Evolutionary conservation across 1,140 invertebrate genomes (phyloP).

Genomic region (Zophobas morio): DNA sequence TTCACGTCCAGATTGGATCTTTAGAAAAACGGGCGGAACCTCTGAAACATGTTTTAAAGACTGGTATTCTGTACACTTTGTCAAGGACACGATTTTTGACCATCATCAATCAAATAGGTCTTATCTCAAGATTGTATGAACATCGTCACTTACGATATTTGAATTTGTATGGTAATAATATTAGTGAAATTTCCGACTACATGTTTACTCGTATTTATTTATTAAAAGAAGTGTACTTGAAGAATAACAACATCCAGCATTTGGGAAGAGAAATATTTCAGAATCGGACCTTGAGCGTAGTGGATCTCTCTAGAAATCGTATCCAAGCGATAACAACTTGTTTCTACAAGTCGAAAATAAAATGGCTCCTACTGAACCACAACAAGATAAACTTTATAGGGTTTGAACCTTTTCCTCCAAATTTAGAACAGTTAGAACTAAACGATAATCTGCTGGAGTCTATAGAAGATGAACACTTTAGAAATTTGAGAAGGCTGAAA

Average conservation of each 20-base stretch:
- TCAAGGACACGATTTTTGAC: not conserved
- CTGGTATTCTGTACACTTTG: not conserved
- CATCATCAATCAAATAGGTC: conserved; percentile 1
- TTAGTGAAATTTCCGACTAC: not conserved
- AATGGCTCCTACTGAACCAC: conserved; percentile 1
- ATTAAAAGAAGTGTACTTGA: conserved; percentile 2
- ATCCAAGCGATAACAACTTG: conserved; percentile 3
- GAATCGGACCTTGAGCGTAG: not conserved
- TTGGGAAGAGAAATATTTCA: conserved; percentile 4
- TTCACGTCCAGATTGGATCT: not conserved
- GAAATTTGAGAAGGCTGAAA: conserved; percentile 5
- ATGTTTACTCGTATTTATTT: not conserved
- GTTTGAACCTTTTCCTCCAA: not conserved
- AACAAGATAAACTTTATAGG: conserved; percentile 6
- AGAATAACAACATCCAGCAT: conserved; percentile 9
- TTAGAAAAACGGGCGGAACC: not conserved
- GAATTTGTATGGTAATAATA: conserved; percentile 6
- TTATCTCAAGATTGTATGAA: not conserved
- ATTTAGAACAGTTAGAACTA: conserved; percentile 6
- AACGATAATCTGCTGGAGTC: not conserved
- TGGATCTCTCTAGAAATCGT: conserved; percentile 2
- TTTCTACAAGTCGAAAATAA: conserved; percentile 8
- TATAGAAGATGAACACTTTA: not conserved
- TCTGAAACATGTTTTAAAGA: not conserved
- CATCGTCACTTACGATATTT: not conserved